Evolutionary conservation across 35 echinoderm and acorn worm species (phyloP), one percentile per base, ranked within the genome.

Genomic region (Apostichopus californicus): DNA sequence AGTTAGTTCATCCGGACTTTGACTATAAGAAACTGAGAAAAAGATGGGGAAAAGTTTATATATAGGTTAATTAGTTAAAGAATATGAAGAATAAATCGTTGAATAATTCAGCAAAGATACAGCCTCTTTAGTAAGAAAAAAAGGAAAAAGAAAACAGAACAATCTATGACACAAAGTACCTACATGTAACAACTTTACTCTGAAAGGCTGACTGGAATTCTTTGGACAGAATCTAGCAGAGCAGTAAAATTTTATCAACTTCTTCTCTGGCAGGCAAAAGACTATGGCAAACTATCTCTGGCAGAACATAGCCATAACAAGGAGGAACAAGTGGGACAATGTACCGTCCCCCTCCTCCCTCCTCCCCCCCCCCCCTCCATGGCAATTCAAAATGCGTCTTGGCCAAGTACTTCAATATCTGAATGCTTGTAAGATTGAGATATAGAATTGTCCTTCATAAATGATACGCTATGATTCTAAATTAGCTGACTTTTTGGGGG

Each of bases 161-260:
- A 68, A 18, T 68, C 5, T 75, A 18, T 18, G 71, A 18, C 71
- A 75, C 71, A n/a, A 7, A 22, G 21, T 75, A 75, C 71, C 71
- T 1, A 75, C n/a, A 18, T 6, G 14, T 75, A 75, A 20, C 71
- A 75, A 75, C 71, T 5, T 3, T n/a, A 75, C 15, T 75, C 7
- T 75, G 71, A 75, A 75, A 75, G 71, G 71, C 71, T 75, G 71
- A 10, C n/a, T 75, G 15, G 17, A 18, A 75, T 75, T 75, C 71
- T 20, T 75, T 75, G 71, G 71, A 75, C 71, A 75, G 71, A 75
- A 75, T 75, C 15, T 14, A n/a, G 71, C 17, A 75, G 17, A 75
- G 8, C 12, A 12, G 58, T 61, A 61, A 61, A 61, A 8, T 14
- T 20, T 75, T 20, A 75, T 75, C 71, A 75, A n/a, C 1, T 75